Evolutionary conservation across 2,113 vertebrate genomes (phyloP).

Genomic region (Vidua macroura): DNA sequence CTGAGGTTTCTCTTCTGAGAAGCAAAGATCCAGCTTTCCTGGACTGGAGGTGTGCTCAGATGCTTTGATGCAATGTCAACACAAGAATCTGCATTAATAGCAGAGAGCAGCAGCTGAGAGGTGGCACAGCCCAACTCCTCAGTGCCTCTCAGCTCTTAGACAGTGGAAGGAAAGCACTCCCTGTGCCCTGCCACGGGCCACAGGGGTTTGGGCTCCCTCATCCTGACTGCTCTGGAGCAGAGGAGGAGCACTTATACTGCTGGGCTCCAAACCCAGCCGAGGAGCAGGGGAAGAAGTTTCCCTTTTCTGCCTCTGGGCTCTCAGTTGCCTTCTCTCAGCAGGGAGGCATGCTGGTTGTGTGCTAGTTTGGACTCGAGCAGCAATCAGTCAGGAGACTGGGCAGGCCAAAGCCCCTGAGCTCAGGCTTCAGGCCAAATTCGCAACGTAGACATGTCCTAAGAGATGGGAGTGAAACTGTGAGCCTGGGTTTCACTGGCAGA

Average conservation of each 20-base stretch:
- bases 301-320: background rate
- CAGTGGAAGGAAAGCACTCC: background rate
- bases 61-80: background rate
- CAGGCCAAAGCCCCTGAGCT: background rate
- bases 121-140: background rate
- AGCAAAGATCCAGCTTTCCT: background rate
- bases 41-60: background rate
- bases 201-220: background rate
- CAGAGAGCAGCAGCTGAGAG: background rate
- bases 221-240: background rate
- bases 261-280: background rate
- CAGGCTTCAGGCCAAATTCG: conserved; percentile 11
- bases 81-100: background rate
- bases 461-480: background rate
- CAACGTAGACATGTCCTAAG: background rate
- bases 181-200: background rate
- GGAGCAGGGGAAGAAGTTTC: background rate
- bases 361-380: background rate
- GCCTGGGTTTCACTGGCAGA: background rate
- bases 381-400: background rate
- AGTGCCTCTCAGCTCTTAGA: background rate
- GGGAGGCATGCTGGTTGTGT: background rate
- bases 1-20: conserved; percentile 20
- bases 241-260: background rate
- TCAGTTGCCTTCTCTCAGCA: background rate